Base-by-base conservation (phyloP, 2,888 invertebrate genomes). In the Clunio marinus region DNA sequence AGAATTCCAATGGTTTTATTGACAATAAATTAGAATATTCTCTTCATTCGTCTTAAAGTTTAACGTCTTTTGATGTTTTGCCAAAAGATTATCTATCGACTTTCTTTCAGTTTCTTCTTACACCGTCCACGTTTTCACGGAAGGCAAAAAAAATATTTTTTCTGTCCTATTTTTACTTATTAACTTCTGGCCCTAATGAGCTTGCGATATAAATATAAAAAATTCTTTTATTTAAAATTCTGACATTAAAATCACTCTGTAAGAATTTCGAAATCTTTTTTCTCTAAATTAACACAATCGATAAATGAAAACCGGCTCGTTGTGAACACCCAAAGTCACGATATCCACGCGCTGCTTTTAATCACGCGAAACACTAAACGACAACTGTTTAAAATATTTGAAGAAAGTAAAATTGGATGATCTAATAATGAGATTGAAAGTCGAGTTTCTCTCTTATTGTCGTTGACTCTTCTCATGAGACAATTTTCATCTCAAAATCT, bases 321-420 rank as follows among this genome's bases (percentile, higher is more conserved):
- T 10, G 32, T n/a, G 32, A 32, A 17, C 17, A 17, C 20, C 51
- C n/a, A 25, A 10, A 66, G 24, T 55, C 66, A 66, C 66, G 35
- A 66, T 28, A 65, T 20, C 17, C 32, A 35, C 66, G 17, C 66
- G 27, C 27, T 32, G 25, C 57, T 20, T 57, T n/a, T 35, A 35
- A 46, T 55, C 66, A 66, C 66, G 65, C 51, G 35, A 66, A 51
- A 20, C 32, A 17, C 66, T 32, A 35, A 55, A 28, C 15, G 32
- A 66, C 66, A 66, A 51, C 32, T 55, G 66, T 28, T 22, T 22
- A 22, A 45, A 7, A 4, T 7, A 22, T 22, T 45, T 17, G 15
- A 45, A 45, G 45, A 51, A 51, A 51, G 22, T 22, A 32, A 32
- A 32, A 8, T n/a, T 17, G 17, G 51, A 51, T 51, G 51, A 51